Percentiles rank a stretch among this genome's conserved stretches.
phyloP scores from a whole-genome alignment of 2,113 vertebrate species.

The Microtus ochrogaster region DNA sequence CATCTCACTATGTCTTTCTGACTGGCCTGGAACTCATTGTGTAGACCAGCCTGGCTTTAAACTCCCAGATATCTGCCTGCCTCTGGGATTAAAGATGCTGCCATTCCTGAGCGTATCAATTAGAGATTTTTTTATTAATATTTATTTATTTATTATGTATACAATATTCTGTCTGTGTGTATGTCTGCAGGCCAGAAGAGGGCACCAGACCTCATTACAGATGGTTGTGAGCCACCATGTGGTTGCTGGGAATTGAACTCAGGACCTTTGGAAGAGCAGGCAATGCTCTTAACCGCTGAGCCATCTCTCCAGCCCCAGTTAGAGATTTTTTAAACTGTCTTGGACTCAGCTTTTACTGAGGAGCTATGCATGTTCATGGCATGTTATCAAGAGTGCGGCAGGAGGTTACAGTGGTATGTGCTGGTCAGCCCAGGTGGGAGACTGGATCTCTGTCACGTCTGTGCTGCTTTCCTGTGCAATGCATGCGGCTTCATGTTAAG shows the following conservation, averaged over 20 bases:
- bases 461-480: not conserved
- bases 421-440: not conserved
- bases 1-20: not conserved
- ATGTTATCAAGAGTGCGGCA: not conserved
- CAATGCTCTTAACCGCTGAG: too few species aligned
- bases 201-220: too few species aligned
- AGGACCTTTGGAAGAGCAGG: too few species aligned
- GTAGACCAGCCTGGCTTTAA: not conserved
- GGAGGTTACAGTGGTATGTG: not conserved
- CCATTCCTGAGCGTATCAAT: not conserved
- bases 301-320: too few species aligned
- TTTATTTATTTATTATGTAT: too few species aligned
- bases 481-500: too few species aligned
- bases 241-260: too few species aligned
- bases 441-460: not conserved
- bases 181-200: too few species aligned
- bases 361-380: not conserved
- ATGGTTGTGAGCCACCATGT: too few species aligned
- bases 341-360: not conserved
- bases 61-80: not conserved
- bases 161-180: too few species aligned
- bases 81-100: not conserved
- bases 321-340: not conserved
- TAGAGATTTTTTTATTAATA: not conserved
- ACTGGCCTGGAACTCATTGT: not conserved